Evolutionary conservation across 2,888 invertebrate genomes (phyloP).

Genomic region (Stenurella melanura): DNA sequence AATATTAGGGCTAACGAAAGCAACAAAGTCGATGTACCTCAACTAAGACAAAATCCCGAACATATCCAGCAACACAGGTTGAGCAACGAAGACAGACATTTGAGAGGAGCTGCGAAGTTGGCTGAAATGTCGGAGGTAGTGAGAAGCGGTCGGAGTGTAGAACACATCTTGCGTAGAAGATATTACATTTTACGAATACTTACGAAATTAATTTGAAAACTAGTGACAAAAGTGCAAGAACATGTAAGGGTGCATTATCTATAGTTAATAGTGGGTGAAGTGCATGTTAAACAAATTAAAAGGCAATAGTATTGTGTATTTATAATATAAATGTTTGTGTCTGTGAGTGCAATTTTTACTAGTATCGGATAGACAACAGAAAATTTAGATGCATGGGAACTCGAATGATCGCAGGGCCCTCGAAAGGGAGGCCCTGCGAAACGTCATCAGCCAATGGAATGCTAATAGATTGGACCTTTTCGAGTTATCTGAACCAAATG

Average conservation of each 20-base stretch:
- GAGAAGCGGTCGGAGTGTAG: conserved; percentile 37
- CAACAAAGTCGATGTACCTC: conserved; percentile 63
- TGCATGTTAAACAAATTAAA: conserved; percentile 41
- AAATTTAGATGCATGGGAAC: conserved; percentile 71
- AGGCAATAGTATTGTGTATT: conserved; percentile 43
- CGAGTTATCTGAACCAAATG: conserved; percentile 97
- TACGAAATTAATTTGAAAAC: conserved; percentile 51
- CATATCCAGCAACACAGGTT: conserved; percentile 56
- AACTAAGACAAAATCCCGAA: conserved; percentile 60
- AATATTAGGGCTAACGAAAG: conserved; percentile 69
- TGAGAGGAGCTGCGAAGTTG: conserved; percentile 79
- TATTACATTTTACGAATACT: conserved; percentile 50
- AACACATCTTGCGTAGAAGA: conserved; percentile 47
- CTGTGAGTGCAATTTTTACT: conserved; percentile 61
- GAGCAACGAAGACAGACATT: conserved; percentile 58
- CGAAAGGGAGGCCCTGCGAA: conserved; percentile 94
- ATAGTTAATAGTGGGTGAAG: conserved; percentile 51
- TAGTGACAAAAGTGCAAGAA: conserved; percentile 46
- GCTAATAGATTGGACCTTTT: conserved; percentile 98
- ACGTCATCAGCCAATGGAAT: conserved; percentile 99
- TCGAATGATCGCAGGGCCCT: conserved; percentile 86
- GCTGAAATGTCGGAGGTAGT: conserved; percentile 81
- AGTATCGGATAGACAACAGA: conserved; percentile 65
- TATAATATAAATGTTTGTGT: conserved; percentile 53
- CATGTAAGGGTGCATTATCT: conserved; percentile 47